Evolutionary conservation across 2,888 invertebrate genomes (phyloP).

Genomic region (Phyllotreta striolata): DNA sequence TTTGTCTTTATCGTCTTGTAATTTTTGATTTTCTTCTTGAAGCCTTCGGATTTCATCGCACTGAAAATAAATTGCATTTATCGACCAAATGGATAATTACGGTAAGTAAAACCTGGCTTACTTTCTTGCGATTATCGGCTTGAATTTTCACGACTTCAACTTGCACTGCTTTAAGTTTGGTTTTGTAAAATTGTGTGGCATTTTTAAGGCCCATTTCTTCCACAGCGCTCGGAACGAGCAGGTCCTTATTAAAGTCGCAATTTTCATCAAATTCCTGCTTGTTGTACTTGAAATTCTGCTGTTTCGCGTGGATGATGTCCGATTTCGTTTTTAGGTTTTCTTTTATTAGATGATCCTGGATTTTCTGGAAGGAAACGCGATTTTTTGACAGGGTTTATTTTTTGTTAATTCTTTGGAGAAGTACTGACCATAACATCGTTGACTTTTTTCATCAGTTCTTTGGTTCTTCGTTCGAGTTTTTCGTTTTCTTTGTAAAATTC

Average conservation of each 20-base stretch:
- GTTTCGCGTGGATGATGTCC: constrained; percentile 40
- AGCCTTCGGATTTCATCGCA: constrained; percentile 55
- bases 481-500: constrained; percentile 59
- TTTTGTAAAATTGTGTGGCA: constrained; percentile 54
- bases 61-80: constrained; percentile 44
- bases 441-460: constrained; percentile 57
- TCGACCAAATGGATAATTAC: background rate
- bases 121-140: constrained; percentile 53
- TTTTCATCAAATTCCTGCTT: constrained; percentile 18
- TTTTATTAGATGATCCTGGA: constrained; percentile 51
- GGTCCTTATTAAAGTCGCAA: constrained; percentile 14
- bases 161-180: constrained; percentile 56
- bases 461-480: constrained; percentile 56
- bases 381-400: constrained; percentile 7
- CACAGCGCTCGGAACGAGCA: constrained; percentile 41
- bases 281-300: constrained; percentile 34
- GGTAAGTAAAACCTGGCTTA: constrained; percentile 39
- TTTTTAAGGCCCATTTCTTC: constrained; percentile 55
- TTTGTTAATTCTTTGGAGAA: background rate
- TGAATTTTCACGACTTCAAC: constrained; percentile 53
- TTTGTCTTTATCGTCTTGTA: constrained; percentile 58
- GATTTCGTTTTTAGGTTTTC: constrained; percentile 46
- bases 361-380: constrained; percentile 48
- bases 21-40: constrained; percentile 52
- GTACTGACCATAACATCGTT: constrained; percentile 56